These are phyloP conservation scores for Eulemur coronatus DNA, from an alignment of 2,797 vertebrate species.

Conservation along the genomic window DNA sequence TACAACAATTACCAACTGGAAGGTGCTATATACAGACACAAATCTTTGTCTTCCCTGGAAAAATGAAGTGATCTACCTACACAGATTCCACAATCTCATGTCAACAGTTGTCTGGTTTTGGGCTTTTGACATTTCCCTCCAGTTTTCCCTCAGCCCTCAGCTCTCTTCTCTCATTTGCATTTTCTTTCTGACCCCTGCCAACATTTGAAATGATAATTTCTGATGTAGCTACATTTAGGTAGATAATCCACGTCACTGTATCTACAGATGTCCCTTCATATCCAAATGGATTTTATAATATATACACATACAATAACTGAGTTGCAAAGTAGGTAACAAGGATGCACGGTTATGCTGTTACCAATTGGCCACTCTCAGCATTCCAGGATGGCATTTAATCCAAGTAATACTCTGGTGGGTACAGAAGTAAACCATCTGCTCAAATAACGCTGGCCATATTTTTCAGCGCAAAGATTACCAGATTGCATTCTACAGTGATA, in stretches of 20 bases:
- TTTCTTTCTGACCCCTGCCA: not conserved
- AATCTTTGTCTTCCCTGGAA: not conserved
- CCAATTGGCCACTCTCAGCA: not conserved
- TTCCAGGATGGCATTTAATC: not conserved
- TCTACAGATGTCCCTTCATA: not conserved
- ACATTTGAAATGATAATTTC: not conserved
- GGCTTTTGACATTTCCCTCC: not conserved
- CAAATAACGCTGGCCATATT: no score
- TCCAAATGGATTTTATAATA: not conserved
- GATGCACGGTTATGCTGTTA: fast-evolving
- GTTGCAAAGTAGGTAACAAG: no score
- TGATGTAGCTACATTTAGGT: not conserved
- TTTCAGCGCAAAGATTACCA: not conserved
- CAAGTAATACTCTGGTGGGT: not conserved
- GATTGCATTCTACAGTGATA: fast-evolving
- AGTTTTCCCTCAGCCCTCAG: not conserved
- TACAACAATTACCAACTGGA: not conserved
- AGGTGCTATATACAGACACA: not conserved
- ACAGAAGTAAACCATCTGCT: not conserved
- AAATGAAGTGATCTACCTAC: not conserved
- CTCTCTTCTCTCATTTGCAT: not conserved
- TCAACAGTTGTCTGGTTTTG: not conserved
- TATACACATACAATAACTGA: fast-evolving
- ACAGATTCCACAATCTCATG: not conserved
- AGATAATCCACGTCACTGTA: not conserved